Conservation (phyloP, 2,113 vertebrate genomes). For the Strigops habroptila region DNA sequence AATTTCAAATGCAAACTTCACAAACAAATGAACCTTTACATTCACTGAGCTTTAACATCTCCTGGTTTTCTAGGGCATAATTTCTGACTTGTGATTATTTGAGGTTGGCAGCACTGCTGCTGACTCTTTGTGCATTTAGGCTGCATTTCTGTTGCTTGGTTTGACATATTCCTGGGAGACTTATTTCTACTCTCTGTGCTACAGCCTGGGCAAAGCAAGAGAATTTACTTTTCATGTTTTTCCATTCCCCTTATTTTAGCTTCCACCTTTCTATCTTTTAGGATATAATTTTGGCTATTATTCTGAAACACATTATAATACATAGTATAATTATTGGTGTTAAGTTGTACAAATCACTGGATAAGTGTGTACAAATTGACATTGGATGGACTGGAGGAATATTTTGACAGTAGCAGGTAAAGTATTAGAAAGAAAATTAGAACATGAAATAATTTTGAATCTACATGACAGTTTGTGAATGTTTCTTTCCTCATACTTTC, state of each 20-base stretch:
- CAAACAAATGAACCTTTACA: not conserved
- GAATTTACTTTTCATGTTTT: not conserved
- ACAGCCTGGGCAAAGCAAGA: not conserved
- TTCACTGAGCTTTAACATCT: not conserved
- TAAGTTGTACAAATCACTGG: not conserved
- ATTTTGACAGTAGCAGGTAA: not conserved
- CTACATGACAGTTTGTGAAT: not conserved
- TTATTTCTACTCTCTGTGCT: not conserved
- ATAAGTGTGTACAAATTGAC: not conserved
- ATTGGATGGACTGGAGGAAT: not conserved
- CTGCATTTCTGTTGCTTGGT: not conserved
- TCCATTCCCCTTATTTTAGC: not conserved
- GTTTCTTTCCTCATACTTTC: not conserved
- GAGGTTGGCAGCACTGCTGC: not conserved
- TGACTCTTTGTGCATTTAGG: not conserved
- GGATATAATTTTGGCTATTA: not conserved
- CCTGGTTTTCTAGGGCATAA: not conserved
- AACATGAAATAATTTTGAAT: not conserved
- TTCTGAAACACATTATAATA: no score
- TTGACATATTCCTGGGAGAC: slow-evolving; percentile 1
- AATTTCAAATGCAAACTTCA: not conserved
- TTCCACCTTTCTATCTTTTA: not conserved
- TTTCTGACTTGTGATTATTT: not conserved
- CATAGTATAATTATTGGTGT: not conserved
- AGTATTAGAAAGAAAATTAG: not conserved